phyloP scores from a whole-genome alignment of 1,140 invertebrate species.

The Drosophila auraria region DNA sequence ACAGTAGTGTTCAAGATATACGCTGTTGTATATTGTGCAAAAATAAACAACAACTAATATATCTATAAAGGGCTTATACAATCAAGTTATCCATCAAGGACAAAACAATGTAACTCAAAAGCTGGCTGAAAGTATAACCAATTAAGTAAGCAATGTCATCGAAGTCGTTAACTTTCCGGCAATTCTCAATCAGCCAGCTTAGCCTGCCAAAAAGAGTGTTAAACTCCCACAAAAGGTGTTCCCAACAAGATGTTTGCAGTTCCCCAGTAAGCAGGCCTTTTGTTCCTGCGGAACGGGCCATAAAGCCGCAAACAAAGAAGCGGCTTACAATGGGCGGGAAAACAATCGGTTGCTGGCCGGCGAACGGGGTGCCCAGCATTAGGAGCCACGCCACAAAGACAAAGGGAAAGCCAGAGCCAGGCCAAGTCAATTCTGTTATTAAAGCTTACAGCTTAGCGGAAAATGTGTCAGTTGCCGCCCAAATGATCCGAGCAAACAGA shows the following conservation, averaged over 20 bases:
- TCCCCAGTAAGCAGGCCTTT: constrained; percentile 10
- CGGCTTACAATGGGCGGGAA: constrained; percentile 23
- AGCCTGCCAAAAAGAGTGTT: constrained; percentile 17
- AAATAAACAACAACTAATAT: too few relatives aligned
- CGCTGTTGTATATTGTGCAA: too few relatives aligned
- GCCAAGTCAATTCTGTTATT: constrained; percentile 43
- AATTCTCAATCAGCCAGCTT: constrained; percentile 43
- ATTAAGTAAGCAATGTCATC: constrained; percentile 32
- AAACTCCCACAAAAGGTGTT: constrained; percentile 51
- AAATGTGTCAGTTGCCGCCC: not conserved
- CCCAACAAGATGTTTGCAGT: constrained; percentile 31
- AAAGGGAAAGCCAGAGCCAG: constrained; percentile 16
- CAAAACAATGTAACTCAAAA: not conserved
- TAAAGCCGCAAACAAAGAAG: constrained; percentile 38
- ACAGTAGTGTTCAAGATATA: too few relatives aligned
- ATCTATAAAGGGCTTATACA: too few relatives aligned
- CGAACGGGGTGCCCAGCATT: constrained; percentile 6
- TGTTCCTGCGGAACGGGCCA: constrained; percentile 17
- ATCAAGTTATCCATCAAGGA: too few relatives aligned
- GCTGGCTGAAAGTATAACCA: constrained; percentile 2
- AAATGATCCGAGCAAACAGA: constrained; percentile 50
- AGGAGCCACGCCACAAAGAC: constrained; percentile 12
- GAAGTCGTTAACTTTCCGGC: constrained; percentile 43
- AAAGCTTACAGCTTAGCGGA: constrained; percentile 40
- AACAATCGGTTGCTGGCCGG: constrained; percentile 6